A percentile compares a stretch with the other conserved stretches of the same genome.
phyloP scores from a whole-genome alignment of 2,797 vertebrate genomes.

The Hipposideros larvatus region DNA sequence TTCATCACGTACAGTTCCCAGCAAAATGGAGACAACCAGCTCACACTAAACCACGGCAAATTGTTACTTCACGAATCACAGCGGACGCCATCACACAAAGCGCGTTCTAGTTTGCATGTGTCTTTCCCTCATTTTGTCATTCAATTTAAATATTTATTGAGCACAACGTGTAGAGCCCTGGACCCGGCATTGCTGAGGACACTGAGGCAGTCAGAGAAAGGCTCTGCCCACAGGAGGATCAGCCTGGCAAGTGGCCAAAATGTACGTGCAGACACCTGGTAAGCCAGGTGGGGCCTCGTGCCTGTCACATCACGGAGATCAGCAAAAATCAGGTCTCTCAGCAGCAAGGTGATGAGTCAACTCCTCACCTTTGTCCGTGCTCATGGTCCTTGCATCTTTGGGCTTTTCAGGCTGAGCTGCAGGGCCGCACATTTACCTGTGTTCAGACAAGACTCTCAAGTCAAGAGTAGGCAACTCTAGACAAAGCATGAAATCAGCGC shows the following conservation, averaged over 20 bases:
- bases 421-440: not conserved
- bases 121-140: not conserved
- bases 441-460: not conserved
- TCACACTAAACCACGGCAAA: not conserved
- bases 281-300: too few relatives aligned
- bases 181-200: accelerated
- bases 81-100: not conserved
- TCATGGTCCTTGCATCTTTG: not conserved
- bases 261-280: not conserved
- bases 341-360: not conserved
- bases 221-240: not conserved
- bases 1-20: not conserved
- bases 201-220: not conserved
- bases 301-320: not conserved
- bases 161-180: not conserved
- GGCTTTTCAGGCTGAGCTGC: not conserved
- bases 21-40: not conserved
- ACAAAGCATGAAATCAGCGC: not conserved
- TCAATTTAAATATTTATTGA: not conserved
- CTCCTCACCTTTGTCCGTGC: not conserved
- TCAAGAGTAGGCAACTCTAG: not conserved
- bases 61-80: not conserved
- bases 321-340: not conserved
- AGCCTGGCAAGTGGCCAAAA: too few relatives aligned
- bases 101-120: not conserved